Percentiles rank a stretch among this genome's conserved stretches.
Evolutionary conservation across 2,888 invertebrate genomes (phyloP).

Genomic region (Drosophila multiciliata): DNA sequence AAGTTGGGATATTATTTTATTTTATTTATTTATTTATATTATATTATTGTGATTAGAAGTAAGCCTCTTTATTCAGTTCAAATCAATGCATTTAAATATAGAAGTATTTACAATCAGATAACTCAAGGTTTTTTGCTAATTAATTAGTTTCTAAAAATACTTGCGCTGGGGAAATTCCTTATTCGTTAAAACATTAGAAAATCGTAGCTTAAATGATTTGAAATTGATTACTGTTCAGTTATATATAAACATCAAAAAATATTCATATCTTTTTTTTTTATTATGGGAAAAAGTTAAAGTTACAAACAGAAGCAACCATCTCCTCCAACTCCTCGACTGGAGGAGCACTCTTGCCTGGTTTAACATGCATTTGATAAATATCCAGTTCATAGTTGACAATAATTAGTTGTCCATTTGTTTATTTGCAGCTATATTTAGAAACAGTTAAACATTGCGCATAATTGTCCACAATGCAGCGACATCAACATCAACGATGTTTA

Average conservation of each 20-base stretch:
- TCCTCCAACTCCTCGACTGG: neutral
- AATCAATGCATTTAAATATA: neutral
- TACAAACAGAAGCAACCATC: neutral
- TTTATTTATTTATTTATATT: too few species aligned
- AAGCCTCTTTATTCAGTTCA: neutral
- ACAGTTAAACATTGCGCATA: conserved; percentile 31
- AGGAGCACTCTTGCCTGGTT: neutral
- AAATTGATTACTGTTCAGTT: neutral
- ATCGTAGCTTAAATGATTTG: neutral
- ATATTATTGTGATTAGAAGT: too few species aligned
- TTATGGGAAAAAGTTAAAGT: neutral
- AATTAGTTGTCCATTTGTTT: conserved; percentile 29
- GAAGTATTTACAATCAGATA: neutral
- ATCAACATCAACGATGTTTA: conserved; percentile 32
- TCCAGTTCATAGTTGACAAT: conserved; percentile 30
- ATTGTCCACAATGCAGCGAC: conserved; percentile 31
- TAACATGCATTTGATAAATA: neutral
- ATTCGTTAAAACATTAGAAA: neutral
- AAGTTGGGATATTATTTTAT: too few species aligned
- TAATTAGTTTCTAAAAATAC: neutral
- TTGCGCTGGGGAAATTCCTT: neutral
- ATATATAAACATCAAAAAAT: neutral
- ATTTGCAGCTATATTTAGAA: conserved; percentile 67
- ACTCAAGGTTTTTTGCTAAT: neutral
- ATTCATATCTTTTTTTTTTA: neutral